These are phyloP conservation scores for Aviceda subcristata DNA, from an alignment of 2,113 vertebrate species.

Conservation along the genomic window DNA sequence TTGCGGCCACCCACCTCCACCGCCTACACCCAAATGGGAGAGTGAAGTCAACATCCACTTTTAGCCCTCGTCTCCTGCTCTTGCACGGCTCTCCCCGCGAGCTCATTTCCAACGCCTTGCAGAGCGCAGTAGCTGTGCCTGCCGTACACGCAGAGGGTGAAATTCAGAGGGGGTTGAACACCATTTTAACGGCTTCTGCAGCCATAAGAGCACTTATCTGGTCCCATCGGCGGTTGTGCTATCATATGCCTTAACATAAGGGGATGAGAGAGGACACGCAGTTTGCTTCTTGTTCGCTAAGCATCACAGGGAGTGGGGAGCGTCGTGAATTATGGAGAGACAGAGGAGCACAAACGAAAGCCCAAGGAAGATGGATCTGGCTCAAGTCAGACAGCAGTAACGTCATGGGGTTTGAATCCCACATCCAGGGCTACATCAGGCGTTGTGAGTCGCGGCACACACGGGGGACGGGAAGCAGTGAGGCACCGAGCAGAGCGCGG, in stretches of 20 bases:
- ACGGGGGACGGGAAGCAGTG: rapidly evolving
- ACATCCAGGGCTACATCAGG: rapidly evolving
- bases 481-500: rapidly evolving
- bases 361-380: neutral
- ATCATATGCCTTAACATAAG: rapidly evolving
- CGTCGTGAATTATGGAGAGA: neutral
- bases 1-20: slow-evolving; percentile 47
- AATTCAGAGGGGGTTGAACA: neutral
- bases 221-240: rapidly evolving
- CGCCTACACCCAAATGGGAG: slow-evolving; percentile 33
- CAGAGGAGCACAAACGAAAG: neutral
- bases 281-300: neutral
- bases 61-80: slow-evolving; percentile 27
- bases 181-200: neutral
- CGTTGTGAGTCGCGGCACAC: neutral
- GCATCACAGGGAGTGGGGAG: neutral
- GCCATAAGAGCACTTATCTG: neutral
- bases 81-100: neutral
- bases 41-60: slow-evolving; percentile 63
- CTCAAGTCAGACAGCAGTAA: neutral
- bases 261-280: rapidly evolving
- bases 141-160: neutral
- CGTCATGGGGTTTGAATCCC: neutral
- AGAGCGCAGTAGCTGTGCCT: neutral
- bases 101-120: neutral